Conservation (phyloP, 2,113 vertebrate species). For the Corythaeola cristata region DNA sequence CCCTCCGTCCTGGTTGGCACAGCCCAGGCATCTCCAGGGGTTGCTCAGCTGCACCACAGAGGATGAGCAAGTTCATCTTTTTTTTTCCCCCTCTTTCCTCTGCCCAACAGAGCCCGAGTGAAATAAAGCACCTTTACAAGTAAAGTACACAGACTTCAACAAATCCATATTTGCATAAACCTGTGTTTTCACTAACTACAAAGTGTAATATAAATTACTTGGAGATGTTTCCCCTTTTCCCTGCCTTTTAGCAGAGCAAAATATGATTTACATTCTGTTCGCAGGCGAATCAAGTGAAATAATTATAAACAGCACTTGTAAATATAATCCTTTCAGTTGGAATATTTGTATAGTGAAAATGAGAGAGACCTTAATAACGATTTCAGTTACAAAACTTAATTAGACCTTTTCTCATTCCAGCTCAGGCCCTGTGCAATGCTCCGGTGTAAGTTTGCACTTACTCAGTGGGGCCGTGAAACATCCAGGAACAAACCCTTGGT, state of each 20-base stretch:
- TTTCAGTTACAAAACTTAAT: constrained; percentile 34
- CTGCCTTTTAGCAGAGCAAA: background rate
- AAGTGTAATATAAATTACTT: background rate
- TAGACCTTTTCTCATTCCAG: background rate
- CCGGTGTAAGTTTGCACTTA: background rate
- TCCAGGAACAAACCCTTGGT: background rate
- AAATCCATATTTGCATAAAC: background rate
- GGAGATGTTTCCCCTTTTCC: background rate
- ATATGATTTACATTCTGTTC: constrained; percentile 1
- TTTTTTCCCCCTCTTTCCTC: background rate
- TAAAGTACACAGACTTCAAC: background rate
- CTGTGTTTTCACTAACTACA: background rate
- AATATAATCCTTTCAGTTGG: constrained; percentile 31
- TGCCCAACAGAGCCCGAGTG: accelerated
- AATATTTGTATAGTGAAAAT: constrained; percentile 6
- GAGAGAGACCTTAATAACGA: background rate
- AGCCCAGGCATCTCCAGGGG: background rate
- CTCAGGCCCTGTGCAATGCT: background rate
- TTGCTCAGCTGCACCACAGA: background rate
- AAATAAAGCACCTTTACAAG: background rate
- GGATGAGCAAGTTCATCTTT: background rate
- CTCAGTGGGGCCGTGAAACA: accelerated
- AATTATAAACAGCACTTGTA: constrained; percentile 48
- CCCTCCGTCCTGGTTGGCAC: too few species aligned
- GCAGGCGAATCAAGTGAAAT: background rate